phyloP scores from a whole-genome alignment of 1,140 invertebrate species.

The Orius insidiosus region DNA sequence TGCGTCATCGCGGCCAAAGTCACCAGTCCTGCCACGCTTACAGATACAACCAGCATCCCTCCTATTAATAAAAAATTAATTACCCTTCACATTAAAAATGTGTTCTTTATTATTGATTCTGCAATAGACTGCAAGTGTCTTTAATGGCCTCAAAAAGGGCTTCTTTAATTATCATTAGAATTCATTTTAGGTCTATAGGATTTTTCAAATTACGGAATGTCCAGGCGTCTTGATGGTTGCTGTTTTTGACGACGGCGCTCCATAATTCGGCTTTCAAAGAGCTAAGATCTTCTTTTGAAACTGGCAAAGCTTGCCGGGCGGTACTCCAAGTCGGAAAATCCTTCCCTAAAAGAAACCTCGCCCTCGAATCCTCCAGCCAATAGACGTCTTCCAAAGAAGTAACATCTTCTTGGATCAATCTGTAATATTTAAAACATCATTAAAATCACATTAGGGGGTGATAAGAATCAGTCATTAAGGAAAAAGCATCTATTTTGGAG shows the following conservation, averaged over 20 bases:
- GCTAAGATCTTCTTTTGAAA: slow-evolving; percentile 56
- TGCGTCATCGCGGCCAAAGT: slow-evolving; percentile 74
- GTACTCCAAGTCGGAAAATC: slow-evolving; percentile 61
- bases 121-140: no score
- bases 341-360: slow-evolving; percentile 52
- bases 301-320: slow-evolving; percentile 58
- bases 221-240: slow-evolving; percentile 72
- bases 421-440: slow-evolving; percentile 22
- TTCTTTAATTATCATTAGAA: no score
- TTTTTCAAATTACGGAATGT: slow-evolving; percentile 50
- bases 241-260: slow-evolving; percentile 70
- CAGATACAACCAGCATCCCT: slow-evolving; percentile 70
- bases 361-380: slow-evolving; percentile 65
- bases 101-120: no score
- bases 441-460: neutral
- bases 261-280: slow-evolving; percentile 64
- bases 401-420: slow-evolving; percentile 60
- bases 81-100: neutral
- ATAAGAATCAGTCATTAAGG: neutral
- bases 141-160: no score
- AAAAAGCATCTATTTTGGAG: no score
- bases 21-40: slow-evolving; percentile 66
- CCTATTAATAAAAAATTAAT: slow-evolving; percentile 29
- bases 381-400: slow-evolving; percentile 71
- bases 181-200: no score